Base-by-base conservation (phyloP, 2,888 invertebrate genomes). In the Acanthosepion esculentum region DNA sequence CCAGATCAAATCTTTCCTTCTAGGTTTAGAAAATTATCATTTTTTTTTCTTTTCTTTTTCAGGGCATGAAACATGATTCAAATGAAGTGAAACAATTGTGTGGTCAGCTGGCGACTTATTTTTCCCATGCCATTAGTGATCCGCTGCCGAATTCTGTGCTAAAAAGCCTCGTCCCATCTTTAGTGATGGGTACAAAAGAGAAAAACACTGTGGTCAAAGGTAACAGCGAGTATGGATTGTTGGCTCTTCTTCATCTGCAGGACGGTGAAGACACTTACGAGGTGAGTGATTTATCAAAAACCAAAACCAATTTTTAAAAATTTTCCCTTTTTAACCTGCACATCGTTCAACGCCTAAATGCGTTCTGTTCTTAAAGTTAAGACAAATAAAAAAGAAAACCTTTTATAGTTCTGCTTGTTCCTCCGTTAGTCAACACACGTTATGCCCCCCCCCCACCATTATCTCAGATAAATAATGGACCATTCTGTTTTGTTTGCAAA, bases 121-220 rank as follows among this genome's bases (percentile, higher is more conserved):
- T 99, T 95, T 98, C 98, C 6, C 98, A 98, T 97, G 98, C 98
- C 12, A 92, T 91, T 20, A 91, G 95, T 1, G 94, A 95, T 26
- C 94, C 95, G n/a, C 95, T 98, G 59, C 97, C 97, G 0, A 95
- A 96, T 29, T 98, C 98, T 96, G 98, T 99, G 96, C 98, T 99
- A 95, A 98, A 98, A 97, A 98, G 95, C 18, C 95, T 97, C 48
- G 98, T 99, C 96, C 99, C 99, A 0, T 98, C 99, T 98, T 98
- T 99, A 96, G 99, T 99, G 94, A 99, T 99, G 98, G 99, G 99
- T 95, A 99, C 99, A 95, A 99, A 99, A 98, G 99, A 99, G 98
- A 99, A 99, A 98, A 99, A 99, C 98, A 98, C 99, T 94, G 98
- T 99, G 97, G 99, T 99, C 92, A 98, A 99, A 97, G 98, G 99